A percentile compares a stretch with the other conserved stretches of the same genome.
These are phyloP conservation scores for Adelognathus sp. DNA, from an alignment of 2,888 invertebrate genomes.

Conservation along the genomic window DNA sequence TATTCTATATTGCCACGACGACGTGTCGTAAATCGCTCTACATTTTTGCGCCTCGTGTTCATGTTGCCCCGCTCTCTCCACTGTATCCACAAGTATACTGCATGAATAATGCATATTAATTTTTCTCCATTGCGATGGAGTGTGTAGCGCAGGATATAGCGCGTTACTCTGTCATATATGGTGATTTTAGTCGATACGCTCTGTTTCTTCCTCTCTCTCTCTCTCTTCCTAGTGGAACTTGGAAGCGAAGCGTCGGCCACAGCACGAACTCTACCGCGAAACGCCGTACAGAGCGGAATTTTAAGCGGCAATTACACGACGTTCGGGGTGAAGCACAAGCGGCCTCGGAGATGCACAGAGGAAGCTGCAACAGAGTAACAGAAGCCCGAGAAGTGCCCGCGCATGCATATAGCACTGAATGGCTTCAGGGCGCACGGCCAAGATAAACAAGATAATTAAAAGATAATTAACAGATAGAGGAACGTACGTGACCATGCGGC, in stretches of 20 bases:
- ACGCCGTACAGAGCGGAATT: conserved; percentile 61
- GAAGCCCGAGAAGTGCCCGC: not conserved
- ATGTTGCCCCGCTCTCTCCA: not conserved
- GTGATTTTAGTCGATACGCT: conserved; percentile 55
- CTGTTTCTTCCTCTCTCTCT: no score
- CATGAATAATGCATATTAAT: conserved; percentile 65
- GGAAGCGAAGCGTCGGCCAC: conserved; percentile 41
- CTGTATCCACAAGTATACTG: conserved; percentile 47
- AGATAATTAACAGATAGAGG: conserved; percentile 76
- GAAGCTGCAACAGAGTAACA: conserved; percentile 1
- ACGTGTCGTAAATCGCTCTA: no score
- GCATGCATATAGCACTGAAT: not conserved
- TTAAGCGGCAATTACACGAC: conserved; percentile 67
- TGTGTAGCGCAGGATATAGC: conserved; percentile 4
- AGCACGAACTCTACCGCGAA: conserved; percentile 47
- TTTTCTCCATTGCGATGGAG: conserved; percentile 60
- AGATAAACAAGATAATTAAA: conserved; percentile 79
- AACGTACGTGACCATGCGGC: conserved; percentile 67
- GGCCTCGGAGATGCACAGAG: conserved; percentile 18
- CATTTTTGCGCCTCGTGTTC: no score
- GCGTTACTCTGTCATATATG: conserved; percentile 5
- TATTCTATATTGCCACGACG: no score
- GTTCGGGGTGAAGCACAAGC: conserved; percentile 32
- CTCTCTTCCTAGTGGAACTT: conserved; percentile 30
- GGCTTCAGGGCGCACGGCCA: conserved; percentile 61